Percentiles rank a stretch among this genome's conserved stretches.
Conservation (phyloP, 2,888 invertebrate species). For the Noctuana brunneofusca region DNA sequence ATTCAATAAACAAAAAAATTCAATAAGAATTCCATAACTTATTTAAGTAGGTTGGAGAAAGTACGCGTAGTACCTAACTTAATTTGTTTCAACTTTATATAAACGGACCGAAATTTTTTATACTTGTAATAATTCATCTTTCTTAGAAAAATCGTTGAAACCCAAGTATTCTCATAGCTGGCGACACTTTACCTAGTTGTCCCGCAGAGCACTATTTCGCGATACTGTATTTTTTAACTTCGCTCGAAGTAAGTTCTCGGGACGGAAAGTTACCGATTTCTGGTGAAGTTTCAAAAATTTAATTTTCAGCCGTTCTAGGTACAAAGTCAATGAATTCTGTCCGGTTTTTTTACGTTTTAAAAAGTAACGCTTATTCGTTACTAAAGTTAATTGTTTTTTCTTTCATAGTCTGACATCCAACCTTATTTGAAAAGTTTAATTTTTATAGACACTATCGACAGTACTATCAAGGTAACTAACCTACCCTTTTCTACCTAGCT, state of each 20-base stretch:
- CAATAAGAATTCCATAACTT: too few relatives aligned
- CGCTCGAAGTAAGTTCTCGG: neutral
- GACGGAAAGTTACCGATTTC: neutral
- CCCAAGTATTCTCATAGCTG: constrained; percentile 4
- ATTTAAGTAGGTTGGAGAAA: too few relatives aligned
- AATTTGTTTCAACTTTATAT: too few relatives aligned
- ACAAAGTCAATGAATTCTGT: neutral
- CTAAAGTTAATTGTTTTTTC: neutral
- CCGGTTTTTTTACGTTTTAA: neutral
- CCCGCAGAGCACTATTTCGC: neutral
- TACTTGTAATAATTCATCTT: neutral
- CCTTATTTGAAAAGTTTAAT: too few relatives aligned
- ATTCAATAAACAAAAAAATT: too few relatives aligned
- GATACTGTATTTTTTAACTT: constrained; percentile 6
- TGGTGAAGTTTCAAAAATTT: constrained; percentile 1
- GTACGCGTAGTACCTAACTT: too few relatives aligned
- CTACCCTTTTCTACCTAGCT: too few relatives aligned
- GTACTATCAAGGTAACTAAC: too few relatives aligned
- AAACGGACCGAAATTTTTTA: too few relatives aligned
- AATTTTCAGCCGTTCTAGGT: neutral
- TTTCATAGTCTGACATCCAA: neutral
- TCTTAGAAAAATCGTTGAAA: neutral
- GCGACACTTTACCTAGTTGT: neutral
- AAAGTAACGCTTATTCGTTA: neutral
- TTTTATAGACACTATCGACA: too few relatives aligned